phyloP scores from a whole-genome alignment of 2,888 invertebrate species.

The Macrophya alboannulata region DNA sequence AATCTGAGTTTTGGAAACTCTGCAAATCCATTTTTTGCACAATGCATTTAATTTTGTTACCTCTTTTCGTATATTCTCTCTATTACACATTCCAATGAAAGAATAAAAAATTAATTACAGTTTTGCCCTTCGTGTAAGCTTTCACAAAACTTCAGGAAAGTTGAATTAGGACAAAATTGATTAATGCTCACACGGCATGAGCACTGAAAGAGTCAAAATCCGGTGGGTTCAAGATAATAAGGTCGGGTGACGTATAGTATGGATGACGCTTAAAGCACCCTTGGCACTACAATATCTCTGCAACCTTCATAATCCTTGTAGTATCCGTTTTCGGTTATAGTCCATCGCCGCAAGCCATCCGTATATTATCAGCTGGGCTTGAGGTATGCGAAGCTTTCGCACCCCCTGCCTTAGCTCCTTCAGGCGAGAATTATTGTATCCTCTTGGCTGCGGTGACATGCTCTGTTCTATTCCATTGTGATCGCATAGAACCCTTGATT shows the following conservation, averaged over 20 bases:
- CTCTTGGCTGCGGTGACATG: conserved; percentile 6
- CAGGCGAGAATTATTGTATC: conserved; percentile 20
- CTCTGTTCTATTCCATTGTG: conserved; percentile 23
- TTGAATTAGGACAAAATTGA: neutral
- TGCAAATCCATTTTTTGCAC: neutral
- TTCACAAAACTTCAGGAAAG: neutral
- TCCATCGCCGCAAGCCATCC: conserved; percentile 27
- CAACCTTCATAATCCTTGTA: conserved; percentile 27
- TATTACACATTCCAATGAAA: neutral
- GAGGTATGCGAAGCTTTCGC: neutral
- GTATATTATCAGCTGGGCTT: conserved; percentile 5
- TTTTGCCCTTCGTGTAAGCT: neutral
- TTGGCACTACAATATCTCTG: neutral
- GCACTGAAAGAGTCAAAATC: neutral
- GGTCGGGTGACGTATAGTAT: neutral
- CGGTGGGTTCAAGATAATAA: neutral
- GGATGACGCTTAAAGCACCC: neutral
- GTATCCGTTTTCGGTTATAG: conserved; percentile 19
- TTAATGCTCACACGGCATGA: neutral
- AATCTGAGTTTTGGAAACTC: neutral
- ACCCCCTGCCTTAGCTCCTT: conserved; percentile 7
- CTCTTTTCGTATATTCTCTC: neutral
- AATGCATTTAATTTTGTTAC: neutral
- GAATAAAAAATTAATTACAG: neutral
- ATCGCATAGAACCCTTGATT: neutral